Percentiles rank a stretch among this genome's conserved stretches.
phyloP scores from a whole-genome alignment of 2,888 invertebrate species.

The Drosophila multiciliata region DNA sequence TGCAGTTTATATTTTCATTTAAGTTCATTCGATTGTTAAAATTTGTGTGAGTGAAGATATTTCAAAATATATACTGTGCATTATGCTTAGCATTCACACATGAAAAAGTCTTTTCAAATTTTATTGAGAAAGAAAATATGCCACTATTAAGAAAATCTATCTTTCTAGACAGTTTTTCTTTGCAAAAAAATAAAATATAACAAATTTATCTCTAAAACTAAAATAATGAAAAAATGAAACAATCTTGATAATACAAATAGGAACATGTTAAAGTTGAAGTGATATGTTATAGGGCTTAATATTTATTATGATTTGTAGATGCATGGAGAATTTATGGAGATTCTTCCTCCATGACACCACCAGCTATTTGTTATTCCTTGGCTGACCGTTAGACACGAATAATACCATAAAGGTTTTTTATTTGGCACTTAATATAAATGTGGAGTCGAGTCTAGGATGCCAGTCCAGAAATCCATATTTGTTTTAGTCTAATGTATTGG shows the following conservation, averaged over 20 bases:
- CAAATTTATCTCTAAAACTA: neutral
- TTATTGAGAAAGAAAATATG: neutral
- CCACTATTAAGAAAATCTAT: neutral
- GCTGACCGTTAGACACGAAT: too few species aligned
- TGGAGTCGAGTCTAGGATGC: too few species aligned
- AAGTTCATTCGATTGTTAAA: conserved; percentile 68
- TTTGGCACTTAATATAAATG: too few species aligned
- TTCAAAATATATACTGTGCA: conserved; percentile 43
- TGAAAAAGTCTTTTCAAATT: neutral
- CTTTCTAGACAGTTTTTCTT: neutral
- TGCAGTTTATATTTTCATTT: conserved; percentile 49
- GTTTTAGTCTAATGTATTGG: neutral
- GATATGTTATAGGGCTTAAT: neutral
- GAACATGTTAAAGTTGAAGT: neutral
- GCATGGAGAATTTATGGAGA: neutral
- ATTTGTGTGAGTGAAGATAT: conserved; percentile 27
- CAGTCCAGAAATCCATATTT: neutral
- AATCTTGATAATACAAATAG: neutral
- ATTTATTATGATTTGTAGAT: neutral
- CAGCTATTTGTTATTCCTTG: too few species aligned
- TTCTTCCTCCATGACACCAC: neutral
- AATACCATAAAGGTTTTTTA: too few species aligned
- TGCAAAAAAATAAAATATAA: neutral
- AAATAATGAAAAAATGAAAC: neutral
- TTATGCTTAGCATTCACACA: conserved; percentile 41